phyloP scores from a whole-genome alignment of 2,797 vertebrate genomes.

The Chromobotia macracanthus region DNA sequence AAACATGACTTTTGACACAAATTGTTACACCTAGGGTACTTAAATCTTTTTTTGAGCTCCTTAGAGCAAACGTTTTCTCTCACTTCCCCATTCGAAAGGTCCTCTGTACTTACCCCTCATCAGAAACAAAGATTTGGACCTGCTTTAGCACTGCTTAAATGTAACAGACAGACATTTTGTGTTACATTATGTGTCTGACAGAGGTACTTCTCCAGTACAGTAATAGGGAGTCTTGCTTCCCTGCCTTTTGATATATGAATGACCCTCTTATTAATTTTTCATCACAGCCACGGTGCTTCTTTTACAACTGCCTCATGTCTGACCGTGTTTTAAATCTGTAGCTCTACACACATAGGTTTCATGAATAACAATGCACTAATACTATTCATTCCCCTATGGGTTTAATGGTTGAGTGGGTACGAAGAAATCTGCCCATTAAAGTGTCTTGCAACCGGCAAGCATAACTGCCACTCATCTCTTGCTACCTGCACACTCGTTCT shows the following conservation, averaged over 20 bases:
- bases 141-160: conserved; percentile 20
- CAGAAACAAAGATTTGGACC: conserved; percentile 19
- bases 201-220: conserved; percentile 52
- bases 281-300: conserved; percentile 49
- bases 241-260: conserved; percentile 68
- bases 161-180: conserved; percentile 62
- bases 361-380: conserved; percentile 76
- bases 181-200: conserved; percentile 64
- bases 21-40: neutral
- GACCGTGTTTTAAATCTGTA: conserved; percentile 44
- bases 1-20: neutral
- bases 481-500: neutral
- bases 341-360: conserved; percentile 66
- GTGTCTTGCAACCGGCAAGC: conserved; percentile 10
- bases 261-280: conserved; percentile 61
- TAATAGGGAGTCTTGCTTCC: conserved; percentile 62
- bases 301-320: conserved; percentile 37
- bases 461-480: conserved; percentile 19
- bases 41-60: neutral
- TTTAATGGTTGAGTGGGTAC: conserved; percentile 42
- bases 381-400: conserved; percentile 13
- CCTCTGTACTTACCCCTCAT: too few species aligned
- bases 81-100: too few species aligned
- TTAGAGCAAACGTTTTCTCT: neutral
- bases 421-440: conserved; percentile 44